Percentiles rank a stretch among this genome's conserved stretches.
These are phyloP conservation scores for Simalia tracyae DNA, from an alignment of 2,797 vertebrate genomes.

Conservation along the genomic window DNA sequence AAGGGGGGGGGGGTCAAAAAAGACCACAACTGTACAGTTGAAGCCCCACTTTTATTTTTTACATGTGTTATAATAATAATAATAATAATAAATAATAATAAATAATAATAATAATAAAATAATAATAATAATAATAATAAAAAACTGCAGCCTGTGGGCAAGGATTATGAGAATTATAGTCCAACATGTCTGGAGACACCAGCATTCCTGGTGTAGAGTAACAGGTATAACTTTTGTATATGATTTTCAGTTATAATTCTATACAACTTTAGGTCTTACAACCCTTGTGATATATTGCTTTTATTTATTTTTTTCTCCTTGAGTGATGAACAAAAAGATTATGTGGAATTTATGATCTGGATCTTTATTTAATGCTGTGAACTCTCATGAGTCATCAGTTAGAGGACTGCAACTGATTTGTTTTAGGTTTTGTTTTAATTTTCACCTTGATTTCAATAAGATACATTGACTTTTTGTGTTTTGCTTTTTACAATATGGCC, in stretches of 20 bases:
- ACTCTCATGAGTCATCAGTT: not conserved
- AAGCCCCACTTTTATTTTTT: not conserved
- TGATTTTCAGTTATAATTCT: not conserved
- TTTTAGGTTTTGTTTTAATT: not conserved
- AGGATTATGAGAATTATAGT: not conserved
- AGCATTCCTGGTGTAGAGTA: not conserved
- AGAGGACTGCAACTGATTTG: not conserved
- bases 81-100: too few relatives aligned
- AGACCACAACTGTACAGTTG: not conserved
- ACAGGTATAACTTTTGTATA: not conserved
- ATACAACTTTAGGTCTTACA: not conserved
- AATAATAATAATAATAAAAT: too few relatives aligned
- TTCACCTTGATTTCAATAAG: not conserved
- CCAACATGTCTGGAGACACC: not conserved
- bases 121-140: too few relatives aligned
- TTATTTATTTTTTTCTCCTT: not conserved
- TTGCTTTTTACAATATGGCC: not conserved
- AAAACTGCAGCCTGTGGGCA: not conserved
- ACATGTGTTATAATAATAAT: not conserved
- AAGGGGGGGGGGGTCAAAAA: not conserved
- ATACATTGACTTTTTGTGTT: not conserved
- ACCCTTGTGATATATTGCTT: not conserved
- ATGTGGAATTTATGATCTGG: not conserved
- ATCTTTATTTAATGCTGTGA: not conserved
- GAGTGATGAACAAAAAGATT: not conserved